Evolutionary conservation across 1,140 invertebrate species (phyloP), one percentile per base, ranked within the genome.

Genomic region (Neodiprion lecontei): DNA sequence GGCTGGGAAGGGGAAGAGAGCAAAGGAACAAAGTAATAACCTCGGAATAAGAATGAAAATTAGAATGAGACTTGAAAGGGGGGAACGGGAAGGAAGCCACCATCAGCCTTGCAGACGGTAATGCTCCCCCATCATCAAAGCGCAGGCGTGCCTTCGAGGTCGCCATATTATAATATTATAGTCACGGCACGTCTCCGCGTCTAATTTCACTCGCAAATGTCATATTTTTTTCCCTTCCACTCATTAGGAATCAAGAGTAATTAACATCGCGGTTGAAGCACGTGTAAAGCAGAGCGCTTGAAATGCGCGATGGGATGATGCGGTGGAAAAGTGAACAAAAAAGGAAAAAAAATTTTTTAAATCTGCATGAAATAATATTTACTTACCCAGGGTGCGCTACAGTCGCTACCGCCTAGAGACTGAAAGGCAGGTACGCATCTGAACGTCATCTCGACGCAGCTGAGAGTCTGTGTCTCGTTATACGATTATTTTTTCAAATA

Each of bases 331-430:
- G 17, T 69, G 21, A 8, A 47, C 17, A 69, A 17, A 23, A 14
- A 21, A 21, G 9, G 28, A 1, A 61, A 68, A 40, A 68, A 21
- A 21, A 21, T 17, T 17, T 17, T 17, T 17, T 17, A 17, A 21
- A 65, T 14, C 17, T 65, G 17, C 61, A 21, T 14, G 65, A 74
- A 73, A 74, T 67, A 72, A 73, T 23, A 3, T 17, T 67, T 72
- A 91, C 92, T 92, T 85, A 92, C 92, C 92, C 92, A 92, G 78
- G 91, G 90, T 81, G 91, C 88, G 84, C 89, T 90, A 88, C 91
- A 92, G 84, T 92, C 91, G 82, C 90, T 89, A 78, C 89, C 89
- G 79, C 87, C 85, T 73, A 92, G 90, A 61, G 89, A 89, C 89
- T 92, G 91, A 87, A 92, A 92, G 79, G 91, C 89, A 79, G 91